Base-by-base conservation (phyloP, 92 coral and sea anemone species). In the Porites rus region DNA sequence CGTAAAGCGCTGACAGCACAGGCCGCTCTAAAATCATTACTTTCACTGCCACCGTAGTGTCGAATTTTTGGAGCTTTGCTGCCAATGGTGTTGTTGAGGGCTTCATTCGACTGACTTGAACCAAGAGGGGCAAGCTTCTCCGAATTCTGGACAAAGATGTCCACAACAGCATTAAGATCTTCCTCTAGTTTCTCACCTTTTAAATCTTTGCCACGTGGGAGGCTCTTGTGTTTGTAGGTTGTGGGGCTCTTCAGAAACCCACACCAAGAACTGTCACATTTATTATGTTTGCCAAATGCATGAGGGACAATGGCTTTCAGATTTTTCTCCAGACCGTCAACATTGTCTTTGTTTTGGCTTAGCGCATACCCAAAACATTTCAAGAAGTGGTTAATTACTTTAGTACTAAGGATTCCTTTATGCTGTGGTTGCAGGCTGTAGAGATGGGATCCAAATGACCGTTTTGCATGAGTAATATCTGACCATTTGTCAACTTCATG, bases 291-390 rank as follows among this genome's bases (percentile, higher is more conserved):
- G 25, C 91, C 91, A 64, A 88, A 88, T 18, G 91, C 83, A 43
- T 88, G 91, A 16, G 87, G 76, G 19, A 88, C 75, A 28, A 88
- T 74, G 6, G 90, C 90, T 50, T 74, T 79, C 72, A 87, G 86
- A 51, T 50, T 79, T 50, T 25, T 88, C 70, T 66, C 54, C 21
- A 87, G 22, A 5, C 86, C 90, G 43, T 79, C 58, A 20, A 28
- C 62, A 79, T 86, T 20, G 38, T 31, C 84, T 17, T 77, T 78
- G 50, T 86, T 78, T 50, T 87, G 86, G 10, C 17, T 20, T 65
- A 87, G 20, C 24, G 86, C 90, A 87, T 87, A 87, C 8, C 73
- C 72, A 73, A 80, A 86, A 72, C 85, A 79, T 16, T 38, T 86
- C 61, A 66, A 59, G 12, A 78, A 56, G 59, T 78, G 70, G 70